A percentile compares a stretch with the other conserved stretches of the same genome.
Evolutionary conservation across 2,888 invertebrate species (phyloP).

Genomic region (Macrosoma leucophasiata): DNA sequence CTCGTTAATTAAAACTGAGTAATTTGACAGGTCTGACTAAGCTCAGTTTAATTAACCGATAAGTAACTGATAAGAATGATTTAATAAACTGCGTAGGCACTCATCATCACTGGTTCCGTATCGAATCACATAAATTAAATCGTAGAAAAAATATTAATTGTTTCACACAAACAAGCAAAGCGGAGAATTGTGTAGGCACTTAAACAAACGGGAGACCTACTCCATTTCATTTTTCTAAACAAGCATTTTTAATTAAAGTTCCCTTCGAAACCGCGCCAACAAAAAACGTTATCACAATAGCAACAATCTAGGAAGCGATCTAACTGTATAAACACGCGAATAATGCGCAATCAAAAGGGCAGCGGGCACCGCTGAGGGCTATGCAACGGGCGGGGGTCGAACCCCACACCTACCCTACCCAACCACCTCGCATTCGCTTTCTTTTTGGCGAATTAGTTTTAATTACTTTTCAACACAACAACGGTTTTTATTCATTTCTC

Average conservation of each 20-base stretch:
- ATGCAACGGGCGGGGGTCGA: conserved; percentile 37
- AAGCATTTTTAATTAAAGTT: conserved; percentile 70
- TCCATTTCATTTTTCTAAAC: conserved; percentile 43
- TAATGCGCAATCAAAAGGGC: conserved; percentile 75
- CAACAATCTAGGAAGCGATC: conserved; percentile 73
- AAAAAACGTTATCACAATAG: conserved; percentile 70
- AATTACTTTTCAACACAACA: conserved; percentile 48
- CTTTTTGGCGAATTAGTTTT: conserved; percentile 51
- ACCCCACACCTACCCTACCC: conserved; percentile 13
- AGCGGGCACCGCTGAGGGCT: conserved; percentile 55
- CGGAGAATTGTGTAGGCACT: too few relatives aligned
- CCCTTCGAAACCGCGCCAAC: conserved; percentile 57
- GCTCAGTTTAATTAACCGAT: too few relatives aligned
- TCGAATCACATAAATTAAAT: too few relatives aligned
- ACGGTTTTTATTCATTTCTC: conserved; percentile 12
- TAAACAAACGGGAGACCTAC: conserved; percentile 39
- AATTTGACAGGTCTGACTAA: too few relatives aligned
- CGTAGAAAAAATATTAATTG: too few relatives aligned
- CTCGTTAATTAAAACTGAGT: too few relatives aligned
- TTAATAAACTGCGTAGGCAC: too few relatives aligned
- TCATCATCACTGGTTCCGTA: too few relatives aligned
- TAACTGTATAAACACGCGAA: conserved; percentile 73
- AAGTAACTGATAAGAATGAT: too few relatives aligned
- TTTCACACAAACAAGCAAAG: too few relatives aligned
- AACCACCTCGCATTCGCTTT: too few relatives aligned